Conservation (phyloP, 2,797 vertebrate species). For the Alcedo atthis region DNA sequence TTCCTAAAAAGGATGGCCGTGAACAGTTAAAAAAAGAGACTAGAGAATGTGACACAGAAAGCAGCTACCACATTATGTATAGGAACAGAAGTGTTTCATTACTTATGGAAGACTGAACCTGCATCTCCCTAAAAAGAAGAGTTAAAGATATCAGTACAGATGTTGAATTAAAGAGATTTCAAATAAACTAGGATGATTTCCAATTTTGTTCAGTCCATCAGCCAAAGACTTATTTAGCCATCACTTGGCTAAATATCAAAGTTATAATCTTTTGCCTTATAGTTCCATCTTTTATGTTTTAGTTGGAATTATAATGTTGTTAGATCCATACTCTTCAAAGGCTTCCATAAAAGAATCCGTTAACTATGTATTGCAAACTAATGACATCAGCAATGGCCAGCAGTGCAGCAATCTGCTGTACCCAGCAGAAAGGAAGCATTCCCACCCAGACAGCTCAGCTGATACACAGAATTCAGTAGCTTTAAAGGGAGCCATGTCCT, state of each 20-base stretch:
- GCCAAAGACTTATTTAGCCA: not conserved
- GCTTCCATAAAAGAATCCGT: not conserved
- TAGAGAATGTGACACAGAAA: not conserved
- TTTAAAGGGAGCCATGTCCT: not conserved
- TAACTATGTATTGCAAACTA: not conserved
- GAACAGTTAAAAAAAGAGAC: not conserved
- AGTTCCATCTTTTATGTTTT: not conserved
- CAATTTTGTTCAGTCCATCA: not conserved
- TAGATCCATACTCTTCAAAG: not conserved
- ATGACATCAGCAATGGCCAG: not conserved
- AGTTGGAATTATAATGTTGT: not conserved
- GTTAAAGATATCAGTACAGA: not conserved
- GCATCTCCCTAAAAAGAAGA: not conserved
- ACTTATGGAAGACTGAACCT: not conserved
- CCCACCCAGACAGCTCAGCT: not conserved
- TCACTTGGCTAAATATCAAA: not conserved
- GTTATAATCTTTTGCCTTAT: not conserved
- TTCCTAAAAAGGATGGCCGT: not conserved
- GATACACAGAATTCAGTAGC: not conserved
- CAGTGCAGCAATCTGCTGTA: not conserved
- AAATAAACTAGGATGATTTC: not conserved
- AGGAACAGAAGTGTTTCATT: not conserved
- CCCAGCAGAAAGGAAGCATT: not conserved
- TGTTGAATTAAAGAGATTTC: not conserved
- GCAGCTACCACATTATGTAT: not conserved